Evolutionary conservation across 2,888 invertebrate genomes (phyloP).

Genomic region (Orgyia antiqua): DNA sequence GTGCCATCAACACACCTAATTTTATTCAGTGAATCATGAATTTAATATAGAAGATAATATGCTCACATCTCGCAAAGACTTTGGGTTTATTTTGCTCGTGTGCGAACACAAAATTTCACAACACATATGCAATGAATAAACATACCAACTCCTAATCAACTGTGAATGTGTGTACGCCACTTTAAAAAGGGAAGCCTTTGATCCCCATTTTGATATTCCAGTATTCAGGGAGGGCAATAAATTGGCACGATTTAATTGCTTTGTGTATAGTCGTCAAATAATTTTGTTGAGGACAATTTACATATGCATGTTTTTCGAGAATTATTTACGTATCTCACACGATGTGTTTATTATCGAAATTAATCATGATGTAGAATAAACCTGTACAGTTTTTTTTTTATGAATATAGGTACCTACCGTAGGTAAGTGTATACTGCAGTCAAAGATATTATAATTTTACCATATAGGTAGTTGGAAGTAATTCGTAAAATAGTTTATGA

Average conservation of each 20-base stretch:
- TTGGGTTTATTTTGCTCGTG: slow-evolving; percentile 1
- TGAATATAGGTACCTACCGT: not conserved
- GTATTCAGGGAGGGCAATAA: slow-evolving; percentile 33
- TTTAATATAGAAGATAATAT: not conserved
- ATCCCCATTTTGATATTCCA: slow-evolving; percentile 38
- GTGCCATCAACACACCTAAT: not conserved
- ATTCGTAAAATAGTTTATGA: no score
- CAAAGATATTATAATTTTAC: no score
- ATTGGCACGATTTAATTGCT: slow-evolving; percentile 44
- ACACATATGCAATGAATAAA: slow-evolving; percentile 14
- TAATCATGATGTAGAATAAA: slow-evolving; percentile 6
- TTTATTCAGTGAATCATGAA: slow-evolving; percentile 11
- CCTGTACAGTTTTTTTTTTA: no score
- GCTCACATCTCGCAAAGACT: not conserved
- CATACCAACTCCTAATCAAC: slow-evolving; percentile 16
- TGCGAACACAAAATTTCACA: slow-evolving; percentile 4
- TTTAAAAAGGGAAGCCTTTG: slow-evolving; percentile 40
- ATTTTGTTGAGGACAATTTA: slow-evolving; percentile 40
- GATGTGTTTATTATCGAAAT: slow-evolving; percentile 22
- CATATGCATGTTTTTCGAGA: slow-evolving; percentile 12
- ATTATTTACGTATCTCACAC: slow-evolving; percentile 28
- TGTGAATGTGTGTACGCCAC: slow-evolving; percentile 18
- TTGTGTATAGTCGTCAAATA: slow-evolving; percentile 31
- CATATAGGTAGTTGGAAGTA: no score
- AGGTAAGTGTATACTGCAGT: not conserved